A percentile compares a stretch with the other conserved stretches of the same genome.
phyloP scores from a whole-genome alignment of 2,888 invertebrate species.

The Helleia helle region DNA sequence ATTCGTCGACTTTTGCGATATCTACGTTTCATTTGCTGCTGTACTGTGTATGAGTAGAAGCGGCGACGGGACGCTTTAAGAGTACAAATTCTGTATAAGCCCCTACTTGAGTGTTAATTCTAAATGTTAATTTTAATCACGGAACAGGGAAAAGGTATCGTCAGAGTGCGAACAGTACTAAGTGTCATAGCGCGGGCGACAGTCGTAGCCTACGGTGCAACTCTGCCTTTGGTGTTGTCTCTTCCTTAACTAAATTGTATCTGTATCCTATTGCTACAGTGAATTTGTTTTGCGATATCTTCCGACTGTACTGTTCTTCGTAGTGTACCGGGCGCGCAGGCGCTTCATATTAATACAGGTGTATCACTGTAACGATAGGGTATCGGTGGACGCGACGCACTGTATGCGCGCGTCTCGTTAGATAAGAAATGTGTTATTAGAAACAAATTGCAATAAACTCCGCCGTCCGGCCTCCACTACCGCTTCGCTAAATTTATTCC shows the following conservation, averaged over 20 bases:
- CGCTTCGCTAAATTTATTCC: conserved; percentile 36
- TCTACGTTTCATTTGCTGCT: conserved; percentile 23
- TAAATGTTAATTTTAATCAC: conserved; percentile 60
- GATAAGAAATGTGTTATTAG: conserved; percentile 70
- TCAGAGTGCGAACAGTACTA: conserved; percentile 36
- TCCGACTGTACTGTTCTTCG: conserved; percentile 36
- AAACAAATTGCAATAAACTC: conserved; percentile 54
- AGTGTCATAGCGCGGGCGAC: conserved; percentile 46
- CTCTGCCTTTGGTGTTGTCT: conserved; percentile 69
- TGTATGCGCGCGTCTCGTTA: conserved; percentile 58
- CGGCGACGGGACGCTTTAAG: conserved; percentile 68
- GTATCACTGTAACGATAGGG: conserved; percentile 64
- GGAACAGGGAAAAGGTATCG: conserved; percentile 53
- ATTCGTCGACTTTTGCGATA: conserved; percentile 11
- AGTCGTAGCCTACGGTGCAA: conserved; percentile 43
- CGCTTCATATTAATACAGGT: conserved; percentile 21
- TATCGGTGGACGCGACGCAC: conserved; percentile 44
- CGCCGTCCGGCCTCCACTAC: conserved; percentile 27
- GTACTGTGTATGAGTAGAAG: conserved; percentile 33
- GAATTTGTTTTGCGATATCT: conserved; percentile 52
- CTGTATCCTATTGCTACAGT: conserved; percentile 67
- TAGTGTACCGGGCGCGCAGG: conserved; percentile 23
- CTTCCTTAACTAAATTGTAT: conserved; percentile 47
- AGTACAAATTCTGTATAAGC: conserved; percentile 85
- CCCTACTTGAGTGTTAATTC: conserved; percentile 69